Conservation (phyloP, 2,113 vertebrate species). For the Oryzias melastigma region DNA sequence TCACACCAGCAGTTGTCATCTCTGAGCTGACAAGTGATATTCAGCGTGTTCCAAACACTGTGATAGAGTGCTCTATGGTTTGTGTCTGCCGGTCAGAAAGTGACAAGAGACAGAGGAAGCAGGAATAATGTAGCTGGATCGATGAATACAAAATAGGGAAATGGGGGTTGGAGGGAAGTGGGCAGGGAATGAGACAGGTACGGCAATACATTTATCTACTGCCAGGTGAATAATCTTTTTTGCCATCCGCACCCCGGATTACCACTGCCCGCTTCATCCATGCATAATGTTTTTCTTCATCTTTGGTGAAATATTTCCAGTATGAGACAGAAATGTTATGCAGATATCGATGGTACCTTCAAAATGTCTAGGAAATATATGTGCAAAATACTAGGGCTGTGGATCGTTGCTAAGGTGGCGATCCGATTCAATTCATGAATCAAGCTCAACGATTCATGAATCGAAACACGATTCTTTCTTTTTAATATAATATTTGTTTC, state of each 20-base stretch:
- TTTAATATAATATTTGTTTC: too few species aligned
- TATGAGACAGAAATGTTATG: constrained; percentile 11
- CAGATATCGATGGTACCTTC: constrained; percentile 29
- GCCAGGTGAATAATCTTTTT: constrained; percentile 49
- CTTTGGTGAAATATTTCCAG: constrained; percentile 30
- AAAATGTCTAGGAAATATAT: constrained; percentile 17
- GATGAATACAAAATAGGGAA: constrained; percentile 52
- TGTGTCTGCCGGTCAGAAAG: constrained; percentile 55
- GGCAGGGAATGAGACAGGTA: constrained; percentile 25
- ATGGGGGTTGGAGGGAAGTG: constrained; percentile 17
- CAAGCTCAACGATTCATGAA: too few species aligned
- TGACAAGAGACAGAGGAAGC: constrained; percentile 34
- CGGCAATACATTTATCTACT: constrained; percentile 59
- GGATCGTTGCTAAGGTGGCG: too few species aligned
- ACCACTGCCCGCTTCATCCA: constrained; percentile 2
- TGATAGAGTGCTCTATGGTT: constrained; percentile 57
- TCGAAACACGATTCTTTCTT: too few species aligned
- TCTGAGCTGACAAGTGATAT: constrained; percentile 57
- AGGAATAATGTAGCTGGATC: constrained; percentile 45
- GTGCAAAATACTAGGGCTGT: too few species aligned
- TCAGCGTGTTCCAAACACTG: constrained; percentile 45
- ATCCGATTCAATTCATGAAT: too few species aligned
- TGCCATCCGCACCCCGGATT: neutral
- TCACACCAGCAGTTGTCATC: constrained; percentile 56
- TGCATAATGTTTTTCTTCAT: constrained; percentile 60